These are phyloP conservation scores for Callipepla californica DNA, from an alignment of 2,113 vertebrate genomes.

Conservation along the genomic window DNA sequence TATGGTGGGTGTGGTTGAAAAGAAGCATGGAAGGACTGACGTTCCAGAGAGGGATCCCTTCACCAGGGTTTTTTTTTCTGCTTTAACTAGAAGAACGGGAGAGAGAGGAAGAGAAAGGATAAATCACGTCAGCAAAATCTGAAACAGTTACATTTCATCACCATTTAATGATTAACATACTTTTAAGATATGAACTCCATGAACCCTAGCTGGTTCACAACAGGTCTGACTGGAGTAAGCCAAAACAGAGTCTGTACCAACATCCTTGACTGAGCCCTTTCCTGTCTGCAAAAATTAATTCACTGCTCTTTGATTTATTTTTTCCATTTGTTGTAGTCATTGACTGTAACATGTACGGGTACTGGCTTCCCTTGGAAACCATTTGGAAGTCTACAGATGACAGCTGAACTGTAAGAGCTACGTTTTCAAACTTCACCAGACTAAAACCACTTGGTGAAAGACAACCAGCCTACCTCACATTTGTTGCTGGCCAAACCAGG, in stretches of 20 bases:
- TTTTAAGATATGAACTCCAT: neutral
- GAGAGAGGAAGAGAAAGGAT: neutral
- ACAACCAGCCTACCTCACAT: rapidly evolving
- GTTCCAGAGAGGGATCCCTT: conserved; percentile 90
- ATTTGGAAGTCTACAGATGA: neutral
- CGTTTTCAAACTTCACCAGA: neutral
- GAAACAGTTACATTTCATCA: neutral
- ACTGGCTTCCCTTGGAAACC: neutral
- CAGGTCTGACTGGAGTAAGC: neutral
- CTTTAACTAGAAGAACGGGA: conserved; percentile 62
- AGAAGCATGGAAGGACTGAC: conserved; percentile 91
- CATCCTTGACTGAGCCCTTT: rapidly evolving
- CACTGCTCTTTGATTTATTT: neutral
- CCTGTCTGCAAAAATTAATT: neutral
- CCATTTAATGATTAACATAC: neutral
- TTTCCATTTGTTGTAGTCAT: neutral
- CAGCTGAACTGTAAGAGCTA: neutral
- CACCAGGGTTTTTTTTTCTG: conserved; percentile 78
- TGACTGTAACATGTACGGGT: neutral
- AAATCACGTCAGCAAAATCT: neutral
- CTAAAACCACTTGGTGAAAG: neutral
- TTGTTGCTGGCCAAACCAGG: neutral
- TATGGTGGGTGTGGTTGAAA: conserved; percentile 87
- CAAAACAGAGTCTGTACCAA: neutral
- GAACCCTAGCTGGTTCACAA: neutral